Evolutionary conservation across 1,140 invertebrate species (phyloP).

Genomic region (Sarcophaga bullata): DNA sequence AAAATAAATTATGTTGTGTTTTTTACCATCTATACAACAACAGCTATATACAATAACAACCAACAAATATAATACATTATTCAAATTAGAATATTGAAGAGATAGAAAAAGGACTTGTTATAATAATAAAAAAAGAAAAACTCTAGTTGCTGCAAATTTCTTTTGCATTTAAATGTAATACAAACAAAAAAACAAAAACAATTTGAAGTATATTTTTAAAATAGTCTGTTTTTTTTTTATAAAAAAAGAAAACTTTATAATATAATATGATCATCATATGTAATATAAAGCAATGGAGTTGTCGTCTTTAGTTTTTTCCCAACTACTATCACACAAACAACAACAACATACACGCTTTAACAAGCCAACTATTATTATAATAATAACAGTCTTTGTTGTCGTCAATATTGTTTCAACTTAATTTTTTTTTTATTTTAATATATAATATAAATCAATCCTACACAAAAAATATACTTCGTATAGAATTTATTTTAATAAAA

Average conservation of each 20-base stretch:
- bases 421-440: background rate
- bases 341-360: no score
- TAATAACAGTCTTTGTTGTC: slow-evolving; percentile 4
- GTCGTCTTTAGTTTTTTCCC: background rate
- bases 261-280: slow-evolving; percentile 29
- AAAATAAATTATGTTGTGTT: slow-evolving; percentile 13
- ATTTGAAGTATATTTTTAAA: slow-evolving; percentile 37
- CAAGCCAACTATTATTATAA: slow-evolving; percentile 24
- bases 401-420: background rate
- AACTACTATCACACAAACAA: background rate
- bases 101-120: slow-evolving; percentile 32
- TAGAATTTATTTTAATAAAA: slow-evolving; percentile 20
- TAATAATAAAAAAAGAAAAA: slow-evolving; percentile 18
- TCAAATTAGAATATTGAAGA: slow-evolving; percentile 31
- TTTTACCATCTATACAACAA: slow-evolving; percentile 33
- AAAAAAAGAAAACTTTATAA: background rate
- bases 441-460: background rate
- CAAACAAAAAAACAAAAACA: slow-evolving; percentile 18
- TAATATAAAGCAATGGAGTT: slow-evolving; percentile 16
- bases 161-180: slow-evolving; percentile 35
- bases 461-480: slow-evolving; percentile 22
- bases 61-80: slow-evolving; percentile 16
- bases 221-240: slow-evolving; percentile 21
- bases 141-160: slow-evolving; percentile 40
- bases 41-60: slow-evolving; percentile 18